Evolutionary conservation across 2,888 invertebrate species (phyloP).

Genomic region (Danaus chrysippus): DNA sequence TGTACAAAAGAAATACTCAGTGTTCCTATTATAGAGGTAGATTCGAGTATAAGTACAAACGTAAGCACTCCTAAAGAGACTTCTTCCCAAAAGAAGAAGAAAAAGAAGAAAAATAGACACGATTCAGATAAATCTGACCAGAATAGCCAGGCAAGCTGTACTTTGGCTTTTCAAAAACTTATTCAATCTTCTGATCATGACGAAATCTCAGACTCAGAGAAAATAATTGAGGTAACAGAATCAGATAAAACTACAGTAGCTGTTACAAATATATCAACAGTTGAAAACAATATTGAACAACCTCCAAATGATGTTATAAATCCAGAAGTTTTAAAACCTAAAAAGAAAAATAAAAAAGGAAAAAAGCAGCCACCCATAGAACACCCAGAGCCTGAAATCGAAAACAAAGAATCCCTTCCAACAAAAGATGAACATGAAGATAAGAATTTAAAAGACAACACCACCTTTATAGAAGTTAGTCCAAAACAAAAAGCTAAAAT

Average conservation of each 20-base stretch:
- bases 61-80: constrained; percentile 36
- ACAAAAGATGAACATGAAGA: constrained; percentile 14
- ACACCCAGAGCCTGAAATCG: constrained; percentile 23
- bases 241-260: not conserved
- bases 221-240: not conserved
- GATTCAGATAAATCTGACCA: constrained; percentile 64
- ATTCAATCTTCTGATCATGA: constrained; percentile 36
- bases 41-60: not conserved
- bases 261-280: not conserved
- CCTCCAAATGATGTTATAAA: constrained; percentile 20
- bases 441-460: not conserved
- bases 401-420: constrained; percentile 5
- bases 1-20: constrained; percentile 21
- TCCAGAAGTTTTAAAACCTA: constrained; percentile 29
- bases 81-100: constrained; percentile 58
- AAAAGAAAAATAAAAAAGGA: constrained; percentile 44
- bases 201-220: constrained; percentile 14
- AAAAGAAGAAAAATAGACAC: constrained; percentile 57
- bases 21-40: not conserved
- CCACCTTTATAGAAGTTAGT: constrained; percentile 38
- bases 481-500: constrained; percentile 53
- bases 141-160: constrained; percentile 35
- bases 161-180: constrained; percentile 53
- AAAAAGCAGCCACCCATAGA: constrained; percentile 35
- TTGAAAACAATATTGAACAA: constrained; percentile 7